Evolutionary conservation across 2,888 invertebrate species (phyloP).

Genomic region (Agrotis puta): DNA sequence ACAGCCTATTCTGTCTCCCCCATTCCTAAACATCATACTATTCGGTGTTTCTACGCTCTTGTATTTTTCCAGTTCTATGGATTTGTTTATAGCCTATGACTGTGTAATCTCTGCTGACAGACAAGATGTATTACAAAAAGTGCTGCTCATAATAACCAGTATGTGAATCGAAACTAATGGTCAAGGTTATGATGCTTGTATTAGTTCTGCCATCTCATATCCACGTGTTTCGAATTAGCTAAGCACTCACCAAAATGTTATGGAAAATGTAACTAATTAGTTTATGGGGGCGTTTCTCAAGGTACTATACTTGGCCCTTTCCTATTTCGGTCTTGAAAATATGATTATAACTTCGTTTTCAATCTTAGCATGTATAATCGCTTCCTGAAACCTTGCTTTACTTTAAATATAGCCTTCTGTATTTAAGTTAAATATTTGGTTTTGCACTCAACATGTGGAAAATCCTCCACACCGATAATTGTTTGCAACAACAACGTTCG

Average conservation of each 20-base stretch:
- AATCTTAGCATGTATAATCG: neutral
- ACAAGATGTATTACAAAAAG: conserved; percentile 14
- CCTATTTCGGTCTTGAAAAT: neutral
- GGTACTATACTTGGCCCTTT: conserved; percentile 23
- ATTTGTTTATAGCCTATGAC: conserved; percentile 1
- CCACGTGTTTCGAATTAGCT: conserved; percentile 7
- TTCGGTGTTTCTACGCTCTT: neutral
- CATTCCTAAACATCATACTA: too few relatives aligned
- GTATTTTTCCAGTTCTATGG: neutral
- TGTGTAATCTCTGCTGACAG: conserved; percentile 6
- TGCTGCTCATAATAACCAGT: neutral
- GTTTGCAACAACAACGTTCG: conserved; percentile 44
- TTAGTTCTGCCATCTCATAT: conserved; percentile 16
- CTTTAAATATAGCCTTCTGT: conserved; percentile 20
- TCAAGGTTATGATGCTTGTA: conserved; percentile 28
- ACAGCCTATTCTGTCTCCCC: too few relatives aligned
- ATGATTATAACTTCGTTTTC: neutral
- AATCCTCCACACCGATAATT: conserved; percentile 43
- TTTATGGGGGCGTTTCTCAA: conserved; percentile 24
- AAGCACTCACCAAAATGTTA: neutral
- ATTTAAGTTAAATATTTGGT: conserved; percentile 19
- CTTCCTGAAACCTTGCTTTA: conserved; percentile 11
- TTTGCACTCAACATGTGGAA: conserved; percentile 27
- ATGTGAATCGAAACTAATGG: conserved; percentile 27
- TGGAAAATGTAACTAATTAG: neutral